Evolutionary conservation across 2,888 invertebrate species (phyloP), one percentile per base, ranked within the genome.

Genomic region (Drosophila austrosaltans): DNA sequence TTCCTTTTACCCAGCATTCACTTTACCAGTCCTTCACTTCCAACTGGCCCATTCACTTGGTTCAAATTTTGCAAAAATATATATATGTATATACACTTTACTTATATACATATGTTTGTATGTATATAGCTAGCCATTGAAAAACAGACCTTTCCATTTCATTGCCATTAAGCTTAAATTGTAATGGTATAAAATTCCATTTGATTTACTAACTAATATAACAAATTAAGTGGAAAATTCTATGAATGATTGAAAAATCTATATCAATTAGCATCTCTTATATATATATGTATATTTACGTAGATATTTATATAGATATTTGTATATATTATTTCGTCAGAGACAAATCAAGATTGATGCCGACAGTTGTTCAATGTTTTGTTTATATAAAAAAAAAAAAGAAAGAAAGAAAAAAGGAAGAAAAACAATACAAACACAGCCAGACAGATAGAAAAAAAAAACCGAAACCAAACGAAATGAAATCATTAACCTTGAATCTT

Each of bases 341-440:
- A 20, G 22, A n/a, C 25, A 22, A 39, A 36, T 48, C 28, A 57
- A 76, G 89, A 85, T 88, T 86, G 87, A 85, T 86, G 89, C 69
- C 71, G 77, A 81, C 90, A 85, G 87, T 82, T 85, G 85, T 63
- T 77, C 82, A 85, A 77, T 79, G 88, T 78, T 83, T 81, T 83
- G 75, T 76, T 83, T 83, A 63, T 63, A 60, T 40, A 25, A 42
- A 67, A 59, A 63, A 59, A 30, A 39, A 64, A 57, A 54, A 42
- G 39, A 53, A 20, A 59, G 12, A 56, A 36, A 54, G 42, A 44
- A 53, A 12, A 58, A 25, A 36, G 22, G 20, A 44, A 20, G 3
- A 4, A 44, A 53, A 53, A 25, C 22, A 10, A 32, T 16, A 30
- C 56, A 36, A 30, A 16, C 16, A 16, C 16, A 16, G 16, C 16